A percentile compares a stretch with the other conserved stretches of the same genome.
Conservation (phyloP, 2,888 invertebrate species). For the Eugnorisma glareosa region DNA sequence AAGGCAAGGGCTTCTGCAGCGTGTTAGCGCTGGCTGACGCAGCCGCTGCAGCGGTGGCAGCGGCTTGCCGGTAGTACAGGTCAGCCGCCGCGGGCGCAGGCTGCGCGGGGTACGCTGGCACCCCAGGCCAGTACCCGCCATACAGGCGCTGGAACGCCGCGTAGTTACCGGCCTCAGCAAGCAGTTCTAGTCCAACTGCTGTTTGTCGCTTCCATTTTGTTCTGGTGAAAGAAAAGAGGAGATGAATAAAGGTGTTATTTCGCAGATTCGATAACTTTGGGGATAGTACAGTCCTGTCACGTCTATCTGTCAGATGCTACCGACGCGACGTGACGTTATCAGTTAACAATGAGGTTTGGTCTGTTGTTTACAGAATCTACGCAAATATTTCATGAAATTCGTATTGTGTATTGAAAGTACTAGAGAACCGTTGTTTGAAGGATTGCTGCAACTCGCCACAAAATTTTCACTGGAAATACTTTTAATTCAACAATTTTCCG, state of each 20-base stretch:
- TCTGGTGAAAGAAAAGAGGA: conserved; percentile 87
- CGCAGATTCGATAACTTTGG: not conserved
- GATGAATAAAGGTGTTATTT: not conserved
- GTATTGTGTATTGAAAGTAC: not conserved
- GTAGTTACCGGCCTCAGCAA: conserved; percentile 99
- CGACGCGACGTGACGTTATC: not conserved
- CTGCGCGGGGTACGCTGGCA: conserved; percentile 92
- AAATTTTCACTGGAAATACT: not conserved
- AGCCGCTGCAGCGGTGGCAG: conserved; percentile 93
- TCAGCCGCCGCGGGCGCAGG: conserved; percentile 93
- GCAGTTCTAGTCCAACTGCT: conserved; percentile 98
- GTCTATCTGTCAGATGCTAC: not conserved
- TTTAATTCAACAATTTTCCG: too few species aligned
- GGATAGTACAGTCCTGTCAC: not conserved
- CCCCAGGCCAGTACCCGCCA: conserved; percentile 94
- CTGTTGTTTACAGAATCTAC: not conserved
- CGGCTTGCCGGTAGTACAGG: conserved; percentile 95
- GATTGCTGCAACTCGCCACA: not conserved
- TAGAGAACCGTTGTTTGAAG: not conserved
- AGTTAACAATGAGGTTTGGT: not conserved
- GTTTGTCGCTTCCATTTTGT: conserved; percentile 99
- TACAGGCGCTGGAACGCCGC: conserved; percentile 99
- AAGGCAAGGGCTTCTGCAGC: conserved; percentile 96
- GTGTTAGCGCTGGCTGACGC: conserved; percentile 92
- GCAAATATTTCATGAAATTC: not conserved